These are phyloP conservation scores for Tetragonisca angustula DNA, from an alignment of 2,888 invertebrate genomes.

Conservation along the genomic window DNA sequence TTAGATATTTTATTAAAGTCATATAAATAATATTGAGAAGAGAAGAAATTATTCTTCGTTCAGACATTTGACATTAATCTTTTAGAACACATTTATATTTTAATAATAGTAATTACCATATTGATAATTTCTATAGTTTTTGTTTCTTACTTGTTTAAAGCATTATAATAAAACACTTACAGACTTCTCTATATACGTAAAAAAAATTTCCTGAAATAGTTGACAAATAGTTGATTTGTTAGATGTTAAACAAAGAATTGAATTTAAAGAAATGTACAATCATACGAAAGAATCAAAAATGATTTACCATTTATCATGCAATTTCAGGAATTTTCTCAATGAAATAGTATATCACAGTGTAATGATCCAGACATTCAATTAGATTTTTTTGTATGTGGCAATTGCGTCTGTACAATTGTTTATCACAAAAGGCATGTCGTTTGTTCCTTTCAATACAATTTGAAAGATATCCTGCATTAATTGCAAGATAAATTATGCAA, in stretches of 20 bases:
- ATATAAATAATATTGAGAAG: conserved; percentile 49
- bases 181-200: conserved; percentile 65
- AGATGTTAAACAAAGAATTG: conserved; percentile 17
- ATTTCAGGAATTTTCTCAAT: conserved; percentile 68
- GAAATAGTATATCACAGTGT: conserved; percentile 70
- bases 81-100: conserved; percentile 62
- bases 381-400: conserved; percentile 64
- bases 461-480: conserved; percentile 30
- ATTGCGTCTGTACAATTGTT: conserved; percentile 70
- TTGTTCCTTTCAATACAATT: conserved; percentile 48
- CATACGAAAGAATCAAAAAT: conserved; percentile 33
- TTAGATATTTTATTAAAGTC: conserved; percentile 40
- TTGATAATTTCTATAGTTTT: conserved; percentile 50
- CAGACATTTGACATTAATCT: conserved; percentile 42
- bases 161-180: conserved; percentile 67
- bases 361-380: conserved; percentile 69
- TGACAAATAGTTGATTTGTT: conserved; percentile 54
- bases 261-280: conserved; percentile 56
- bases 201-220: conserved; percentile 66
- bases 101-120: conserved; percentile 53
- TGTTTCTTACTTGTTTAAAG: conserved; percentile 58
- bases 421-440: conserved; percentile 67
- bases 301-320: conserved; percentile 61
- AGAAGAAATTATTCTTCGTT: conserved; percentile 20
- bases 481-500: conserved; percentile 36